phyloP scores from a whole-genome alignment of 2,888 invertebrate species.

The Odontocolon sp. region DNA sequence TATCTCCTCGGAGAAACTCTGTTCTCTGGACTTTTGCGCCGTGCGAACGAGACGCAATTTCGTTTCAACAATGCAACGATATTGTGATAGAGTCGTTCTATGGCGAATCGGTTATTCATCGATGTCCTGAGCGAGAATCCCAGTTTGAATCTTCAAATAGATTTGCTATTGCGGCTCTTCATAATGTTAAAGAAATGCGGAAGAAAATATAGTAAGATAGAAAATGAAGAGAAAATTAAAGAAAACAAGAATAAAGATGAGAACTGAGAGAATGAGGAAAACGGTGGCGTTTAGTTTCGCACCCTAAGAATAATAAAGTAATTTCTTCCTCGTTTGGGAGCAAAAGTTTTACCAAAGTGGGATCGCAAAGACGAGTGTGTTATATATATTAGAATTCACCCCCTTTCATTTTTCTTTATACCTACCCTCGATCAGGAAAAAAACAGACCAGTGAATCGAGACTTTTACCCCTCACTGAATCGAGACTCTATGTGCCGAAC shows the following conservation, averaged over 20 bases:
- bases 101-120: slow-evolving; percentile 50
- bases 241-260: slow-evolving; percentile 55
- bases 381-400: slow-evolving; percentile 19
- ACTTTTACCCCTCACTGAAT: slow-evolving; percentile 4
- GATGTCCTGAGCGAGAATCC: slow-evolving; percentile 27
- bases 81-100: slow-evolving; percentile 8
- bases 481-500: neutral
- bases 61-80: slow-evolving; percentile 14
- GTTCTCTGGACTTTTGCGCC: neutral
- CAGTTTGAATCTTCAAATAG: slow-evolving; percentile 11
- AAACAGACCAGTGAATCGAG: neutral
- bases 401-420: neutral
- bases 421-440: neutral
- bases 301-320: slow-evolving; percentile 47
- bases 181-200: slow-evolving; percentile 22
- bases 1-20: neutral
- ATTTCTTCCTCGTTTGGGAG: slow-evolving; percentile 37
- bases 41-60: neutral
- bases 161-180: slow-evolving; percentile 50
- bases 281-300: slow-evolving; percentile 32
- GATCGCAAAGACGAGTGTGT: slow-evolving; percentile 25
- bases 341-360: slow-evolving; percentile 31
- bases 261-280: slow-evolving; percentile 16
- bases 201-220: neutral
- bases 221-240: slow-evolving; percentile 7